A percentile compares a stretch with the other conserved stretches of the same genome.
These are phyloP conservation scores for Sinocyclocheilus maitianheensis DNA, from an alignment of 2,113 vertebrate species.

Conservation along the genomic window DNA sequence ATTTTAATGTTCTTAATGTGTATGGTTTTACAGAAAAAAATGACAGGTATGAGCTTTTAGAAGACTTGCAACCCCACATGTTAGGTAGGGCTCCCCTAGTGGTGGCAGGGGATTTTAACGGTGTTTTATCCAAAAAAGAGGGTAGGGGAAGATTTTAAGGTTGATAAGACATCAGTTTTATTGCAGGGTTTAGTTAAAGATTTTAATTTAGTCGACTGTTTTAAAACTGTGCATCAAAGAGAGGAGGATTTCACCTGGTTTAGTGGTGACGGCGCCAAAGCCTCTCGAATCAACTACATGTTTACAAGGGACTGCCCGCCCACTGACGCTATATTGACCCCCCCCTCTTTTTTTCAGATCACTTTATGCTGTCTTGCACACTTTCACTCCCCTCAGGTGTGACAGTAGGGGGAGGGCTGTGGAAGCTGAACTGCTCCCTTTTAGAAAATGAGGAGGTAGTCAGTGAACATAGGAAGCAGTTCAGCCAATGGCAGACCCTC, in stretches of 20 bases:
- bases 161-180: not conserved
- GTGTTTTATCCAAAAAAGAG: too few relatives aligned
- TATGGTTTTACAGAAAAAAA: not conserved
- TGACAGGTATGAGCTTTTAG: too few relatives aligned
- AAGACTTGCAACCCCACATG: too few relatives aligned
- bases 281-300: not conserved
- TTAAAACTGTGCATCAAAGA: not conserved
- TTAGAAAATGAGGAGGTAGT: not conserved
- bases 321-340: not conserved
- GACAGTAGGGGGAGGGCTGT: constrained; percentile 23
- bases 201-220: not conserved
- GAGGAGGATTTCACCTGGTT: not conserved
- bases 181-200: rapidly evolving
- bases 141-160: too few relatives aligned
- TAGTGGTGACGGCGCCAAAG: not conserved
- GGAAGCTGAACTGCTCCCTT: constrained; percentile 46
- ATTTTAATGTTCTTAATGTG: not conserved
- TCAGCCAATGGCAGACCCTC: constrained; percentile 31
- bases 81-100: too few relatives aligned
- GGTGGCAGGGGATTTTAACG: too few relatives aligned
- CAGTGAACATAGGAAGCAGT: not conserved
- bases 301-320: not conserved
- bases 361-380: constrained; percentile 6
- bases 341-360: not conserved
- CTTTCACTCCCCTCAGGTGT: not conserved